These are phyloP conservation scores for Rhopalosiphum padi DNA, from an alignment of 1,140 invertebrate genomes.

Conservation along the genomic window DNA sequence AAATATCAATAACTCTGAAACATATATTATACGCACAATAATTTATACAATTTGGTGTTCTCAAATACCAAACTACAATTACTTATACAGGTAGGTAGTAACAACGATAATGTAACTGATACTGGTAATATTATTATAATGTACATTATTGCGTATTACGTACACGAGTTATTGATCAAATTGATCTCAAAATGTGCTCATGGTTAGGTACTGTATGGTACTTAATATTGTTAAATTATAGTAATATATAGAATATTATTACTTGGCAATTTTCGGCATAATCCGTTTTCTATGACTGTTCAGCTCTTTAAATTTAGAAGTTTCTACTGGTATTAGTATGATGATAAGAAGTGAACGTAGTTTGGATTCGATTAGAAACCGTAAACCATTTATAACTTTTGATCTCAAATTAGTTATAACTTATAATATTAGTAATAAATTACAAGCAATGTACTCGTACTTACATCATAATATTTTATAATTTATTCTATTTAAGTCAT, in stretches of 20 bases:
- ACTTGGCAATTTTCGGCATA: neutral
- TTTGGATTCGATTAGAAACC: neutral
- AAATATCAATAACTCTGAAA: slow-evolving; percentile 32
- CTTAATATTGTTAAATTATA: neutral
- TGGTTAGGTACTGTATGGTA: neutral
- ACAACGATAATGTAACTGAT: too few relatives aligned
- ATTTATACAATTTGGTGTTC: neutral
- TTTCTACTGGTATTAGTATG: neutral
- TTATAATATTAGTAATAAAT: too few relatives aligned
- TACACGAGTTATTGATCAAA: neutral
- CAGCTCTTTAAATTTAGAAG: neutral
- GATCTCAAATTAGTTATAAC: neutral
- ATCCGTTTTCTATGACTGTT: neutral
- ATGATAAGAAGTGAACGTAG: neutral
- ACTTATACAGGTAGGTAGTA: neutral
- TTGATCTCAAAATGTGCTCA: neutral
- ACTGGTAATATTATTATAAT: neutral
- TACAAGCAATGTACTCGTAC: too few relatives aligned
- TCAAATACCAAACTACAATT: neutral
- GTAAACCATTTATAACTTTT: neutral
- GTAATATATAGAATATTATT: neutral
- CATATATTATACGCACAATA: neutral
- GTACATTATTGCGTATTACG: neutral
- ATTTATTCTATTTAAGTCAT: too few relatives aligned
- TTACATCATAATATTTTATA: too few relatives aligned